These are phyloP conservation scores for Gymnosoma rotundatum DNA, from an alignment of 2,888 invertebrate species.

Conservation along the genomic window DNA sequence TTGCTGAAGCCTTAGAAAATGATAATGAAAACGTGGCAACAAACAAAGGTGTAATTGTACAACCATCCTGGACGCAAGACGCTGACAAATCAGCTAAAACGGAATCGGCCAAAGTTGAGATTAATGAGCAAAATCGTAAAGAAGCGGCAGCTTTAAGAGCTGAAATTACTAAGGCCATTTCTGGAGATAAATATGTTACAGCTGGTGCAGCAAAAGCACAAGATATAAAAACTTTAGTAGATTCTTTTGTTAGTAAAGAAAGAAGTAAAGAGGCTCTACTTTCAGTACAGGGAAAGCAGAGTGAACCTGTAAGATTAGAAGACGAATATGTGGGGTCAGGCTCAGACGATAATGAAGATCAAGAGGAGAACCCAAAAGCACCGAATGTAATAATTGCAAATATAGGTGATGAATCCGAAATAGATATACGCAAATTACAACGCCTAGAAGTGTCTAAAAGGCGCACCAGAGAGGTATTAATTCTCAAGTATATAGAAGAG, in stretches of 20 bases:
- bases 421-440: slow-evolving; percentile 76
- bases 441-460: slow-evolving; percentile 75
- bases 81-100: not conserved
- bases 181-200: slow-evolving; percentile 64
- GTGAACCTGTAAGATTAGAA: not conserved
- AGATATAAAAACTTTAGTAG: slow-evolving; percentile 58
- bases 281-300: not conserved
- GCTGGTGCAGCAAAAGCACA: slow-evolving; percentile 54
- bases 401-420: slow-evolving; percentile 65
- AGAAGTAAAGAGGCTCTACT: slow-evolving; percentile 44
- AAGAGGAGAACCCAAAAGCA: slow-evolving; percentile 6
- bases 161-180: slow-evolving; percentile 73
- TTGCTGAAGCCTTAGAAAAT: slow-evolving; percentile 75
- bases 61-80: slow-evolving; percentile 78
- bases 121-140: slow-evolving; percentile 72
- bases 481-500: slow-evolving; percentile 78
- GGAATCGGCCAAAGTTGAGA: slow-evolving; percentile 73
- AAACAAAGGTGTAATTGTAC: slow-evolving; percentile 76
- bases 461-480: slow-evolving; percentile 78
- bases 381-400: slow-evolving; percentile 48
- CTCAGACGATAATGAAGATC: not conserved
- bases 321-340: slow-evolving; percentile 27
- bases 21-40: slow-evolving; percentile 64
- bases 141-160: slow-evolving; percentile 73
- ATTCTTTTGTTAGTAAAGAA: slow-evolving; percentile 36